Evolutionary conservation across 2,113 vertebrate species (phyloP), one percentile per base, ranked within the genome.

Genomic region (Tenrec ecaudatus): DNA sequence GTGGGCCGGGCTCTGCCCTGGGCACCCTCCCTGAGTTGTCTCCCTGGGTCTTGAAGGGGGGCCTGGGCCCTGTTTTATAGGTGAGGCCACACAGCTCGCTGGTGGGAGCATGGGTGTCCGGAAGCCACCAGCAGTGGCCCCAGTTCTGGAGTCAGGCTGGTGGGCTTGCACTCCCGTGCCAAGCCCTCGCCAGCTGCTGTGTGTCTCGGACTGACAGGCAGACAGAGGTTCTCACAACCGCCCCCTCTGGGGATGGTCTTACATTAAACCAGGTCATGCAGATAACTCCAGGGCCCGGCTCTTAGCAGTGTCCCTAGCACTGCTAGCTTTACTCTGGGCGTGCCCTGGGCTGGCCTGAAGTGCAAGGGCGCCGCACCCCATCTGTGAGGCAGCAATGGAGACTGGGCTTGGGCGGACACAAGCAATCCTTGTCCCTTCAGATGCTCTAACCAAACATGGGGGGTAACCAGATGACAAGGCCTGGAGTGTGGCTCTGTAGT

Each of bases 401-500:
- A 38, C 29, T 40, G 31, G 66, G 25, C 29, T 36, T 40, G 7
- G 6, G 1, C 8, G 47, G 77, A 43, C 58, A 79, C 29, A 73
- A 43, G 73, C 69, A 69, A 89, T 47, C 60, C 31, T 73, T 29
- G 7, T 33, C 17, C 15, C 38, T 47, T 71, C 0, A 29, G 88
- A 3, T 25, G 53, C 75, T n/a, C 31, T 75, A 76, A 7, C 27
- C 53, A 81, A 60, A 31, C 83, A 2, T 2, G 43, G 0, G 22
- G 58, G 3, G 27, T 88, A 38, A 27, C 20, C 75, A 93, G 88
- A 93, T 73, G 82, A 76, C 8, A 19, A 22, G 60, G 60, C 47
- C 47, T 14, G 47, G 47, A 10, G 47, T 0, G 0, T 31, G 47
- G 47, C 47, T 53, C 47, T 53, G 20, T 20, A 0, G 0, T 0